Evolutionary conservation across 1,140 invertebrate genomes (phyloP).

Genomic region (Amyelois transitella): DNA sequence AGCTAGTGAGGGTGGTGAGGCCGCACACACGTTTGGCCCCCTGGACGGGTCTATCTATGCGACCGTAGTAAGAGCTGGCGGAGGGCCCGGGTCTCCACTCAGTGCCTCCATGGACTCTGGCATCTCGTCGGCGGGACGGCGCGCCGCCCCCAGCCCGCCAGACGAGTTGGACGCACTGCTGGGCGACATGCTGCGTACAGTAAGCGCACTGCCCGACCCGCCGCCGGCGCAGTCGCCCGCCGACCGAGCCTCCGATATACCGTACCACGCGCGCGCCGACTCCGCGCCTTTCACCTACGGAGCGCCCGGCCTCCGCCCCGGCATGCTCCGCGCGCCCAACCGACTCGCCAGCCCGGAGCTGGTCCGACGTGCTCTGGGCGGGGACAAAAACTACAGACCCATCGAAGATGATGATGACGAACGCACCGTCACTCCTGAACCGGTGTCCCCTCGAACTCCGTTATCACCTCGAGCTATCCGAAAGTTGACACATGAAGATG

Average conservation of each 20-base stretch:
- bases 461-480: constrained; percentile 50
- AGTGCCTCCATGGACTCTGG: constrained; percentile 90
- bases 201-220: constrained; percentile 85
- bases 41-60: constrained; percentile 93
- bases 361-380: constrained; percentile 79
- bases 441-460: constrained; percentile 40
- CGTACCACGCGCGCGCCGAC: constrained; percentile 88
- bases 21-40: constrained; percentile 83
- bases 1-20: constrained; percentile 73
- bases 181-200: constrained; percentile 87
- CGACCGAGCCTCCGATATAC: constrained; percentile 75
- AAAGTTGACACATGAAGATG: constrained; percentile 59
- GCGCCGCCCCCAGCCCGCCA: constrained; percentile 66
- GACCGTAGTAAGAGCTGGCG: constrained; percentile 78
- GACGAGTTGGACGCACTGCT: constrained; percentile 76
- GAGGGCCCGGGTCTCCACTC: constrained; percentile 79
- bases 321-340: constrained; percentile 76
- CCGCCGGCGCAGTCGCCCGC: constrained; percentile 67
- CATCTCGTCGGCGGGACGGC: constrained; percentile 82
- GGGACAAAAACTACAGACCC: constrained; percentile 37
- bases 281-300: constrained; percentile 89
- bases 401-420: constrained; percentile 75
- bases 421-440: constrained; percentile 42
- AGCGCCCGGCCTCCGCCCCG: constrained; percentile 73
- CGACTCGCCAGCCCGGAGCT: constrained; percentile 84